phyloP scores from a whole-genome alignment of 2,113 vertebrate genomes.

The Carassius gibelio region DNA sequence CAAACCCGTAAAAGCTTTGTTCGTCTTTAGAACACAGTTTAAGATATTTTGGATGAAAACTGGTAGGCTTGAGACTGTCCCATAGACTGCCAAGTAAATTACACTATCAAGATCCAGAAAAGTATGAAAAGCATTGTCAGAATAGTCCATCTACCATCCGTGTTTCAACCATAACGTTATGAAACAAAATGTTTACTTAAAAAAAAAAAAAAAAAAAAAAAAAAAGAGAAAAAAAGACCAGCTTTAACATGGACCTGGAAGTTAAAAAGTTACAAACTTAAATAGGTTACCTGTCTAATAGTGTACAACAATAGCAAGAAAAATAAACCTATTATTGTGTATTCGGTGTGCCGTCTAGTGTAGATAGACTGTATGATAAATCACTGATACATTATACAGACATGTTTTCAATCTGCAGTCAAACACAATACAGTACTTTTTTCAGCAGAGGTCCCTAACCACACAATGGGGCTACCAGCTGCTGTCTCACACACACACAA shows the following conservation, averaged over 20 bases:
- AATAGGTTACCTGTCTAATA: neutral
- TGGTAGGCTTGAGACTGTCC: no score
- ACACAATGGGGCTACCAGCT: conserved; percentile 62
- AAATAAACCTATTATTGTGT: neutral
- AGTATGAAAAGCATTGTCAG: no score
- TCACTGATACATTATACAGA: conserved; percentile 30
- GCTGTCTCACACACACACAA: conserved; percentile 47
- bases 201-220: no score
- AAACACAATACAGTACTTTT: conserved; percentile 56
- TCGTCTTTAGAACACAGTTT: no score
- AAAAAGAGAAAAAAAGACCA: no score
- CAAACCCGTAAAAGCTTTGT: no score
- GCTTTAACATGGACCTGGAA: neutral
- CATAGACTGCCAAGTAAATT: no score
- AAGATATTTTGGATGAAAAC: no score
- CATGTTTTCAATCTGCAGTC: conserved; percentile 25
- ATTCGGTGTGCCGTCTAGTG: neutral
- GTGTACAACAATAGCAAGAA: neutral
- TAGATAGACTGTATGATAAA: conserved; percentile 16
- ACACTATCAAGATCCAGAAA: no score
- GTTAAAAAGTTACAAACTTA: neutral
- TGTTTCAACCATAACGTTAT: no score
- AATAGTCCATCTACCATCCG: no score
- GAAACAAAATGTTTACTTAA: no score
- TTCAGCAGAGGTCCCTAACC: conserved; percentile 36